These are phyloP conservation scores for Sorex maritimensis DNA, from an alignment of 2,797 vertebrate species.

Conservation along the genomic window DNA sequence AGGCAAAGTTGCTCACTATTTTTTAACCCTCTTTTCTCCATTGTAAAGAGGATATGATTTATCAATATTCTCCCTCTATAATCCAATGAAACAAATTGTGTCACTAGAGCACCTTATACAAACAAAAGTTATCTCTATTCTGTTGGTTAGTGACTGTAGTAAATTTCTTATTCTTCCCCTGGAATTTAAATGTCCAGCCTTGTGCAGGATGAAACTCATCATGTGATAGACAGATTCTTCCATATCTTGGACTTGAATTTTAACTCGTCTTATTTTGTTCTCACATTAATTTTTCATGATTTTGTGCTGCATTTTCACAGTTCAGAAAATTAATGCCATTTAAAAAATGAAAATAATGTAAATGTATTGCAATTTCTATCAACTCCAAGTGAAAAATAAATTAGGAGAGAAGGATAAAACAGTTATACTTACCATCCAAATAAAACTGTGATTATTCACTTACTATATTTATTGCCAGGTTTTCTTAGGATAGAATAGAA, in stretches of 20 bases:
- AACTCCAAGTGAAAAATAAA: neutral
- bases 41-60: neutral
- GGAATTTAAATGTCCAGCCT: neutral
- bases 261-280: neutral
- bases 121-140: neutral
- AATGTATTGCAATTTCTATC: neutral
- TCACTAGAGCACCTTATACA: neutral
- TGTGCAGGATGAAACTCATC: neutral
- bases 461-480: neutral
- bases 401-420: neutral
- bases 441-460: neutral
- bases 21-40: neutral
- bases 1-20: neutral
- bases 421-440: neutral
- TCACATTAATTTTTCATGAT: neutral
- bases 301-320: neutral
- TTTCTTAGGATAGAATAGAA: too few relatives aligned
- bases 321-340: constrained; percentile 18
- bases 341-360: constrained; percentile 23
- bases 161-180: neutral
- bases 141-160: neutral
- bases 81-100: neutral
- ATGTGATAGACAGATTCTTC: neutral
- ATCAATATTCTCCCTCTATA: neutral
- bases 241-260: neutral